Base-by-base conservation (phyloP, 2,888 invertebrate genomes). In the Eupelmus urozonus region DNA sequence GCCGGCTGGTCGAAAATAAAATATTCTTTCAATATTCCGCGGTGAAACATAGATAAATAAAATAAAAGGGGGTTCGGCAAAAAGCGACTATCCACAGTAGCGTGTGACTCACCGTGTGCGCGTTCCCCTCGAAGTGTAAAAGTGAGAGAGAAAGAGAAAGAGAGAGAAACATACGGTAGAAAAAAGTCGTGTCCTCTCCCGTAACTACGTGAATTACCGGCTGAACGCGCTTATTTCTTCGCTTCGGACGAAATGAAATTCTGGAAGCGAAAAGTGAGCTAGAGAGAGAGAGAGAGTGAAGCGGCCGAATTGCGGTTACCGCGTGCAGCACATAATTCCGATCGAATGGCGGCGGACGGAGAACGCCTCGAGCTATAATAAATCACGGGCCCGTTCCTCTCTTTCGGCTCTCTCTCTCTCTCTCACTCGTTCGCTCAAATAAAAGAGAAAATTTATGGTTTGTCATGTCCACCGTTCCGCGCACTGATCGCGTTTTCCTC, bases 401-500 rank as follows among this genome's bases (percentile, higher is more conserved):
- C 13, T 67, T 49, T 42, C 25, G 27, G 25, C 67, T 40, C 18
- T 40, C 27, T 27, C 59, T 59, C 60, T 65, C 66, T 71, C 70
- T 63, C 63, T 57, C 70, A 29, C 62, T 60, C 70, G 27, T 59
- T 25, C 67, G 13, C 62, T 66, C 40, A 66, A 74, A 75, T 66
- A 71, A 75, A 69, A 78, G 73, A 60, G 78, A 45, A 69, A 75
- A 79, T 79, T 79, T 79, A 79, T 79, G 74, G 79, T 79, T 79
- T 79, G 79, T 79, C 79, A 75, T 79, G 75, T 69, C 71, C 79
- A 75, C n/a, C n/a, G n/a, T n/a, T n/a, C n/a, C 79, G 70, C 29
- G 63, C 71, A 29, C 66, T 34, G 71, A 71, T 75, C 51, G 65
- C 51, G 34, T 60, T 70, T 59, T 70, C 42, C 65, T 62, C 65